Base-by-base conservation (phyloP, 2,797 vertebrate species). In the Cossypha polioptera region DNA sequence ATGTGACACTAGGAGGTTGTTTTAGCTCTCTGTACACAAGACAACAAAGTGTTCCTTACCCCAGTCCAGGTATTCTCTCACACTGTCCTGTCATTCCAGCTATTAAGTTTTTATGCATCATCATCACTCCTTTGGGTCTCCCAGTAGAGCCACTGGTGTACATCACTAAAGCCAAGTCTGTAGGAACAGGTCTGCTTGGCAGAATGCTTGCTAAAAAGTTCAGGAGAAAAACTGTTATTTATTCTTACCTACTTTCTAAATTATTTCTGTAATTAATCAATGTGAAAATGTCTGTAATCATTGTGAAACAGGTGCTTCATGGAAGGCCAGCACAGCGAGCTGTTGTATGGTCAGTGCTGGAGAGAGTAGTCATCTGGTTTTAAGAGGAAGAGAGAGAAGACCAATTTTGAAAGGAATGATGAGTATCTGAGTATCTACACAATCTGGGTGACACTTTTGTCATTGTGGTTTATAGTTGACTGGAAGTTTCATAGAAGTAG, bases 81-180 rank as follows among this genome's bases (percentile, higher is more conserved):
- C 99, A 99, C 85, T 99, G 99, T 87, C 99, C 99, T 0, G 99
- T 98, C 99, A 99, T 99, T 82, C 99, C 99, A 35, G 98, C 99
- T 80, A 99, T 99, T 54, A 99, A 88, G 96, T 99, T 99, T 83
- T 99, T 98, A 88, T 99, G 99, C 89, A 98, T 92, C 95, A 99
- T 99, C 98, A 99, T 98, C 94, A 99, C 99, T 92, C 99, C 99
- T 97, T 99, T 99, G 61, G 99, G 99, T 81, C 97, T 98, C 59
- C 99, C 99, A 4, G 99, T 99, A 35, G 99, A 99, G 40, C 99
- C 99, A 13, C 99, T 99, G 92, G 99, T 99, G 92, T 99, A 99
- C 99, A 99, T 99, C 35, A 99, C 98, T 76, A 99, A 98, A 28
- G 99, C 99, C 94, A 99, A 87, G 96, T 99, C 99, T 4, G 98